Base-by-base conservation (phyloP, 2,888 invertebrate species). In the Chalcis sispes region DNA sequence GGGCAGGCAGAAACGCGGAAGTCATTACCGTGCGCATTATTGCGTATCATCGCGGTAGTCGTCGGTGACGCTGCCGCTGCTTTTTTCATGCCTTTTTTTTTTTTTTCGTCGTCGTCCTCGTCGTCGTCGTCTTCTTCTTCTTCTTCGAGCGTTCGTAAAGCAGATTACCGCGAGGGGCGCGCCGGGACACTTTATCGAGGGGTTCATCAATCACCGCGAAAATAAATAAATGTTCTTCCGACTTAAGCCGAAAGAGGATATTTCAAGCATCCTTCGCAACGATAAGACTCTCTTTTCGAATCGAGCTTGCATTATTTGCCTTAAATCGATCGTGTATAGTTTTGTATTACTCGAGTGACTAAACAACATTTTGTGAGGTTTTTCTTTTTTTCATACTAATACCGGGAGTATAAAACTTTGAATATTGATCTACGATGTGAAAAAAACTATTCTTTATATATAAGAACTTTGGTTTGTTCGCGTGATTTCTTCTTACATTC, bases 151-250 rank as follows among this genome's bases (percentile, higher is more conserved):
- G 62, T 70, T 65, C 61, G 67, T 70, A 71, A 71, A 72, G 65
- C 71, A 71, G 75, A 75, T 75, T 72, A 72, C 66, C 48, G 18
- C 2, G 58, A 40, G 64, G 66, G 72, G 69, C 20, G 61, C 50
- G 72, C 27, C 62, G 58, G 72, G 72, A 72, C 77, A 77, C 72
- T 77, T 75, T 83, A 84, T 83, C 81, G 79, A 77, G 61, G 73
- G 80, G 78, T 81, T 84, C 82, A 85, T 84, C 84, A 82, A 84
- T 85, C 83, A 82, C 81, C 72, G 75, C 70, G 79, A 79, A 83
- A 83, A 83, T 84, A 85, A 84, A 81, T 81, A 82, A 84, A 83
- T 83, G 83, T 82, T 81, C 80, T 77, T 58, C 40, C 46, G 48
- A 46, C 59, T 42, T 52, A 20, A 59, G 66, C 20, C 50, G 50